phyloP scores from a whole-genome alignment of 1,140 invertebrate species.

The Dinothrombium tinctorium region DNA sequence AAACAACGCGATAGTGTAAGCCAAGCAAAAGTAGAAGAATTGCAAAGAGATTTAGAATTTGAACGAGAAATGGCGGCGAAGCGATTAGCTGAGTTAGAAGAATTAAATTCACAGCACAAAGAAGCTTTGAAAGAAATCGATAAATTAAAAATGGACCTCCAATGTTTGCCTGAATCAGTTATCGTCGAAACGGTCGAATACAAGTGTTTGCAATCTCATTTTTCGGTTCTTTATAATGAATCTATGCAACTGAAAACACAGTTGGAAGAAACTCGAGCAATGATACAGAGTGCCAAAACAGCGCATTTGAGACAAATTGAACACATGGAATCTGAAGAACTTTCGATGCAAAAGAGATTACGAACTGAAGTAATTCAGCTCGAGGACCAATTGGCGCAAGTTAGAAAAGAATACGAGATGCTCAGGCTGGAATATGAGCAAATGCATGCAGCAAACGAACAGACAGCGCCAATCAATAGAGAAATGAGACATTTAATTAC shows the following conservation, averaged over 20 bases:
- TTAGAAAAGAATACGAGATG: constrained; percentile 37
- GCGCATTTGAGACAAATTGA: constrained; percentile 82
- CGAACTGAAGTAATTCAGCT: constrained; percentile 82
- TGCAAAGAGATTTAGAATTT: constrained; percentile 75
- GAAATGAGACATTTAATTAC: constrained; percentile 95
- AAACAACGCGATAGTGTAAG: not conserved
- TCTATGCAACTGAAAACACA: constrained; percentile 89
- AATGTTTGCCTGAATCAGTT: constrained; percentile 78
- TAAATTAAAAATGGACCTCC: constrained; percentile 89
- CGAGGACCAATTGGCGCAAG: constrained; percentile 77
- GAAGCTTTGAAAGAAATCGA: constrained; percentile 81
- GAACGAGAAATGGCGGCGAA: constrained; percentile 73
- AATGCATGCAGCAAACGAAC: constrained; percentile 88
- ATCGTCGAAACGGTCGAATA: constrained; percentile 97
- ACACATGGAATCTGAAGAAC: constrained; percentile 93
- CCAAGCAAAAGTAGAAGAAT: constrained; percentile 64
- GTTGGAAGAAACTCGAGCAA: constrained; percentile 63
- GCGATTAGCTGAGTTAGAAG: constrained; percentile 72
- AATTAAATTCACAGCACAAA: constrained; percentile 68
- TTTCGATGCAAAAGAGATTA: constrained; percentile 75
- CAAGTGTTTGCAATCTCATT: constrained; percentile 91
- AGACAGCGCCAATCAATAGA: constrained; percentile 82
- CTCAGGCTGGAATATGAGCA: constrained; percentile 92
- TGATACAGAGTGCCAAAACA: constrained; percentile 71
- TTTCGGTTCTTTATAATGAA: constrained; percentile 92